Evolutionary conservation across 2,113 vertebrate species (phyloP).

Genomic region (Apus apus): DNA sequence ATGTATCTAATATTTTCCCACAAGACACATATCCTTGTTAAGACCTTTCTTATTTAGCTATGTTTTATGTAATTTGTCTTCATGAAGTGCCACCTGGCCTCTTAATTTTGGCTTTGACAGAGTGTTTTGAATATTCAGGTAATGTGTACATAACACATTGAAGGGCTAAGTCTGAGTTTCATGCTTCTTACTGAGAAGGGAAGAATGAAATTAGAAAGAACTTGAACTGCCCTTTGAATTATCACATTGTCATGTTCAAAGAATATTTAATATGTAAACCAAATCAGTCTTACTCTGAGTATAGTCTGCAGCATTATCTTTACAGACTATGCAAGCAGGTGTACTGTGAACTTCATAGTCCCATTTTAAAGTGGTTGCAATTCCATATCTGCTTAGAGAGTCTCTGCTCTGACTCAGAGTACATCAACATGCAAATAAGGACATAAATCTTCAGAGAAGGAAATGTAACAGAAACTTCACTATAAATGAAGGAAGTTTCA

Average conservation of each 20-base stretch:
- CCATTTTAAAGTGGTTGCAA: slow-evolving; percentile 22
- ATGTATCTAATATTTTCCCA: neutral
- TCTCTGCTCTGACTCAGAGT: neutral
- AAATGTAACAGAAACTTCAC: neutral
- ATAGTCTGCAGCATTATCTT: neutral
- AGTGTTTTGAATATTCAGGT: slow-evolving; percentile 45
- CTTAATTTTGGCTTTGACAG: slow-evolving; percentile 25
- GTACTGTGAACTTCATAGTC: neutral
- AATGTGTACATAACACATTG: neutral
- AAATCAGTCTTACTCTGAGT: neutral
- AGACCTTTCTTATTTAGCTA: slow-evolving; percentile 8
- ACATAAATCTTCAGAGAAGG: slow-evolving; percentile 24
- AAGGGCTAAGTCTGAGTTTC: slow-evolving; percentile 8
- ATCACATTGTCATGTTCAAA: neutral
- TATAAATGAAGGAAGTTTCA: slow-evolving; percentile 22
- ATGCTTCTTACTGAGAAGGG: slow-evolving; percentile 12
- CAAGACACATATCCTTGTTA: neutral
- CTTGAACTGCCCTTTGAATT: neutral
- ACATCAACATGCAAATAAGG: slow-evolving; percentile 36
- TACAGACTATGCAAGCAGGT: neutral
- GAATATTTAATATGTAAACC: neutral
- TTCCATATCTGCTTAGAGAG: slow-evolving; percentile 3
- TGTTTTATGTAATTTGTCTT: neutral
- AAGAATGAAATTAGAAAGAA: neutral
- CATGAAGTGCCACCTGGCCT: neutral